Base-by-base conservation (phyloP, 2,888 invertebrate genomes). In the Plebejus argus region DNA sequence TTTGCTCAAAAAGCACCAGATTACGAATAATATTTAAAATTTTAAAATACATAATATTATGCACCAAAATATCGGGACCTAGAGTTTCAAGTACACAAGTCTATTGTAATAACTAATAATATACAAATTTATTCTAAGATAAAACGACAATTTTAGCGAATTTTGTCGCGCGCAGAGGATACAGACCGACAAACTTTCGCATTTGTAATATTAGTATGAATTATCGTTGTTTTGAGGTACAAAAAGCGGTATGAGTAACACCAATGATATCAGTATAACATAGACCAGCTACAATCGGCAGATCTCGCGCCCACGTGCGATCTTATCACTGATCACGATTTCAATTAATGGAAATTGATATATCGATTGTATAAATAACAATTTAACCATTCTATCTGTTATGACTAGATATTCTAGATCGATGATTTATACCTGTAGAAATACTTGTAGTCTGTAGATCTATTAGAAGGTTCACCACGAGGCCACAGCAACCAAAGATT, bases 331-430 rank as follows among this genome's bases (percentile, higher is more conserved):
- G 70, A 49, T 74, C 74, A 74, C 74, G 74, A 74, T 53, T 74
- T 74, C 74, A 74, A 74, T 74, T 74, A 74, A 74, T 53, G 49
- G 49, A 74, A 74, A 49, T 74, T 49, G 49, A 72, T 72, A 72
- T 39, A 74, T 49, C 74, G 74, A 53, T 74, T 74, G 49, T 74
- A 74, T 49, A 39, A 39, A 39, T 39, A 71, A 39, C 71, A 39
- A 70, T 71, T 39, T 71, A 66, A 66, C 15, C 66, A 66, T 66
- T 23, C 20, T 61, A 61, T 33, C 66, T 66, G 66, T 66, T 66
- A 66, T 66, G 66, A 66, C 66, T 66, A 15, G 28, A 20, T 61
- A 61, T 66, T 18, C 66, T 66, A 66, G 66, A 6, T 66, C 33
- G 23, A 33, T 28, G 18, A 66, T 66, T 33, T 28, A 66, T 28